These are phyloP conservation scores for Cyprinella venusta DNA, from an alignment of 2,797 vertebrate species.

Conservation along the genomic window DNA sequence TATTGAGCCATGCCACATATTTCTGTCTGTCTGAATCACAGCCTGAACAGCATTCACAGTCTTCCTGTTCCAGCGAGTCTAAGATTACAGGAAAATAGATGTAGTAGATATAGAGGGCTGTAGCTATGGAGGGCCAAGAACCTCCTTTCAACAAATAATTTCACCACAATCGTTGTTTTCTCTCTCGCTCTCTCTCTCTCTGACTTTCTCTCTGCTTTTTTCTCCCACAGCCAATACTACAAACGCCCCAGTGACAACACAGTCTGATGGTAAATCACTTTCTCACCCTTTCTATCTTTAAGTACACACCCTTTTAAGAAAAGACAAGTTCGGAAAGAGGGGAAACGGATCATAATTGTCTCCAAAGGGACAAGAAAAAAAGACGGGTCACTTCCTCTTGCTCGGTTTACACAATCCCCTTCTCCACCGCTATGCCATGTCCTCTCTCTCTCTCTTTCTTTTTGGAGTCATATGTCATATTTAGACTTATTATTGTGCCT, in stretches of 20 bases:
- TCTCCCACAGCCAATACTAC: conserved; percentile 64
- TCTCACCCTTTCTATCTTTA: conserved; percentile 17
- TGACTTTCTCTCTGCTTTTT: conserved; percentile 43
- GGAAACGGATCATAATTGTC: conserved; percentile 38
- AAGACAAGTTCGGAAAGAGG: not conserved
- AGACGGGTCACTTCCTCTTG: conserved; percentile 65
- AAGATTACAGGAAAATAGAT: conserved; percentile 79
- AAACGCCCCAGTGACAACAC: conserved; percentile 36
- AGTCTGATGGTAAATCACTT: conserved; percentile 66
- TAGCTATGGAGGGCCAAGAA: conserved; percentile 72
- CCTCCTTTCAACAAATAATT: conserved; percentile 77
- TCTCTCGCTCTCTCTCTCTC: conserved; percentile 40
- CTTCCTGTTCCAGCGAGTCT: conserved; percentile 70
- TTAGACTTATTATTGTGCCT: conserved; percentile 60
- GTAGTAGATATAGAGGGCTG: conserved; percentile 73
- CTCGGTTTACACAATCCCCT: conserved; percentile 70
- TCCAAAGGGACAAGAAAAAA: conserved; percentile 47
- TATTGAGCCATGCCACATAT: conserved; percentile 18
- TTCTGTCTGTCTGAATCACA: conserved; percentile 40
- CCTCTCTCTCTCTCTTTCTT: conserved; percentile 13
- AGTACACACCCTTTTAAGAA: conserved; percentile 1
- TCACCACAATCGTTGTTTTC: conserved; percentile 54
- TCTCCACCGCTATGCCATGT: conserved; percentile 47
- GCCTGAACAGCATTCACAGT: conserved; percentile 61
- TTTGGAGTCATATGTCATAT: conserved; percentile 67